phyloP scores from a whole-genome alignment of 2,797 vertebrate species.

The Selene dorsalis region DNA sequence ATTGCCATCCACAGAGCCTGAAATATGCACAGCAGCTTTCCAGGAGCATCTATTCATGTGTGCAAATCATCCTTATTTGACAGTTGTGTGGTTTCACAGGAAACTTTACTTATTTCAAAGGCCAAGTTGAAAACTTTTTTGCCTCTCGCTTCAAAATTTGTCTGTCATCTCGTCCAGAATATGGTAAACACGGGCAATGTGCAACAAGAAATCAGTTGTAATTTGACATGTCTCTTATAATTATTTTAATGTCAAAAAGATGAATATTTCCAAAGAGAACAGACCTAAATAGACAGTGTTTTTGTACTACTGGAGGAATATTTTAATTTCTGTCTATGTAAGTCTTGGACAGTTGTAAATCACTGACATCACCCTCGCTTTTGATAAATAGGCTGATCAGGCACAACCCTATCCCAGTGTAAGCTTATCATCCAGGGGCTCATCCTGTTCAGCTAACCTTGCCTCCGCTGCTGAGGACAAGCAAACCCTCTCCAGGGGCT shows the following conservation, averaged over 20 bases:
- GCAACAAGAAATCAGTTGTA: neutral
- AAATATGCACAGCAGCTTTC: neutral
- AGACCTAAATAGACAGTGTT: neutral
- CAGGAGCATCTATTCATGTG: conserved; percentile 10
- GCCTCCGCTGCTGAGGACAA: conserved; percentile 55
- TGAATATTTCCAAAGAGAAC: neutral
- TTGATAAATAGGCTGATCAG: conserved; percentile 53
- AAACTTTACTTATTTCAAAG: neutral
- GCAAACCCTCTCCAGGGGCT: conserved; percentile 54
- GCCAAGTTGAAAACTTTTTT: neutral
- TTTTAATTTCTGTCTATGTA: neutral
- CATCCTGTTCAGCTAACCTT: conserved; percentile 71
- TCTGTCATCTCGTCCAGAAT: conserved; percentile 1
- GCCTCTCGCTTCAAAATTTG: neutral
- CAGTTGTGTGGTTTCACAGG: conserved; percentile 1
- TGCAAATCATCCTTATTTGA: conserved; percentile 9
- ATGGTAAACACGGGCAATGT: neutral
- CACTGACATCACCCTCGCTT: conserved; percentile 9
- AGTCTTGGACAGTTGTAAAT: conserved; percentile 2
- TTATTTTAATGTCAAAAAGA: neutral
- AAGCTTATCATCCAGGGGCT: conserved; percentile 60
- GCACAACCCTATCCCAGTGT: conserved; percentile 35
- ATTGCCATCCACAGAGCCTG: neutral
- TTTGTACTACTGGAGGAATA: no score
- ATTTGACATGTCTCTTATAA: neutral